Base-by-base conservation (phyloP, 2,113 vertebrate genomes). In the Micronycteris hirsuta region DNA sequence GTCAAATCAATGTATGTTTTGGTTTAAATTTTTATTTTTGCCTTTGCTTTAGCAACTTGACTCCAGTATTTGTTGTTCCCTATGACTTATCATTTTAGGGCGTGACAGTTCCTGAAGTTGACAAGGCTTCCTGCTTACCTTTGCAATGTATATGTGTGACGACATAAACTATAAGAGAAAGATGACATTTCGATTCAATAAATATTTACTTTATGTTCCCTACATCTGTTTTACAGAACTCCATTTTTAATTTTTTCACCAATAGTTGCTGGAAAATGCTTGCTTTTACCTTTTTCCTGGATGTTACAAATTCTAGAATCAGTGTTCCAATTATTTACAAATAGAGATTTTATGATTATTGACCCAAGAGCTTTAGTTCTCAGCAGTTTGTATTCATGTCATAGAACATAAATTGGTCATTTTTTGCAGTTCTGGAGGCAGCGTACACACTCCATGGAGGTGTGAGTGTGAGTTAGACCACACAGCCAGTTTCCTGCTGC, bases 11-110 rank as follows among this genome's bases (percentile, higher is more conserved):
- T 97, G 97, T 7, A 28, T 94, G 70, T 92, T 93, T 96, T 93
- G 74, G 65, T 97, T 97, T 90, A 61, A 80, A 68, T 81, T 97
- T 96, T 89, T 95, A 93, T 77, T 97, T 98, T 89, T 47, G 73
- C 77, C 80, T 93, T 84, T 33, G 2, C 93, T 67, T 87, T 88
- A 92, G 63, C 52, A 97, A 6, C 68, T 88, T 93, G 17, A 82
- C 45, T 93, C 85, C 94, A 36, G 95, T 92, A 54, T 96, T 95
- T 94, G 71, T 89, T 96, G 63, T 96, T 56, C 43, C 33, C 41
- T 49, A 13, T 70, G 68, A 26, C 63, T 97, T 96, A 95, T 73
- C 67, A 70, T 91, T 96, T 94, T 92, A 76, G 94, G 86, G 56
- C 65, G 73, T 45, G 93, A 54, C 52, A 65, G 45, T 96, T 91